Percentiles rank a stretch among this genome's conserved stretches.
phyloP scores from a whole-genome alignment of 2,888 invertebrate species.

The Spodoptera exigua region DNA sequence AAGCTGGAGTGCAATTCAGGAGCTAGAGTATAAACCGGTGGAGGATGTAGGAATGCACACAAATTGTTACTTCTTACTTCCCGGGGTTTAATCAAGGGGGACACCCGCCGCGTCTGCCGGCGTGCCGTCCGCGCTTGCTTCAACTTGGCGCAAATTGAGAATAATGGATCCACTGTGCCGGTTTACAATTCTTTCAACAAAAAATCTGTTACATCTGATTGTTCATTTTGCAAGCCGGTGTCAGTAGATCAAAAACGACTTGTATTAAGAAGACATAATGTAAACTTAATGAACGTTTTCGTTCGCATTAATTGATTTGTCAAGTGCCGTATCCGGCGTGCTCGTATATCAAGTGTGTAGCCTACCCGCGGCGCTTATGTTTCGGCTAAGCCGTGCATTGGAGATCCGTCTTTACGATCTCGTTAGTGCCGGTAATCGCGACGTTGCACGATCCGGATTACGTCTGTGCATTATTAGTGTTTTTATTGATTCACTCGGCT shows the following conservation, averaged over 20 bases:
- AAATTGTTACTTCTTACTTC: constrained; percentile 85
- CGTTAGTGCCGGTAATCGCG: constrained; percentile 88
- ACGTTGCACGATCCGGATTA: constrained; percentile 87
- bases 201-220: constrained; percentile 69
- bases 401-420: constrained; percentile 88
- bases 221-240: constrained; percentile 42
- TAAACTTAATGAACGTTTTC: constrained; percentile 1
- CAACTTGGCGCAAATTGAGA: constrained; percentile 86
- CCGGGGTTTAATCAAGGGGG: constrained; percentile 87
- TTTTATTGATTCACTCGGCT: constrained; percentile 90
- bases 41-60: constrained; percentile 76
- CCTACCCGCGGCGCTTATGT: constrained; percentile 71
- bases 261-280: not conserved
- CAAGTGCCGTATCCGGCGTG: constrained; percentile 9
- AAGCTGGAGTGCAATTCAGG: constrained; percentile 73
- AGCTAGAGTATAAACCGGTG: constrained; percentile 67
- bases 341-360: constrained; percentile 36
- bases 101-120: constrained; percentile 84
- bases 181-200: constrained; percentile 74
- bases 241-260: constrained; percentile 17
- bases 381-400: constrained; percentile 85
- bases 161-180: constrained; percentile 81
- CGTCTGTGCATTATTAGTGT: constrained; percentile 89
- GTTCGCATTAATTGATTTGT: constrained; percentile 15
- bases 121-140: constrained; percentile 72